Conservation (phyloP, 2,113 vertebrate species). For the Pseudorectes ferrugineus region DNA sequence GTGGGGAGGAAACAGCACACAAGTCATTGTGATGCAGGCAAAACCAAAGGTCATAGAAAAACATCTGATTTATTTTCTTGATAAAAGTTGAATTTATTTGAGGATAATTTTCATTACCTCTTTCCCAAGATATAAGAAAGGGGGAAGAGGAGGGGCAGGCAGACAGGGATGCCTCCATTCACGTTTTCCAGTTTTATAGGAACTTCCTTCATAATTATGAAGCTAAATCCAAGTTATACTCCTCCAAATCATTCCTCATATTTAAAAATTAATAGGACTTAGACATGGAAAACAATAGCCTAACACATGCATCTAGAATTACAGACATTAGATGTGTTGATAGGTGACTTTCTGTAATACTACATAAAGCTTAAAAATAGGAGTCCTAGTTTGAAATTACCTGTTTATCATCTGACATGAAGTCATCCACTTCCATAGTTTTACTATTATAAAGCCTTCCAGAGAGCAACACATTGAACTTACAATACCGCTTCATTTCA, state of each 20-base stretch:
- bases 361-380: background rate
- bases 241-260: background rate
- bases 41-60: background rate
- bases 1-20: background rate
- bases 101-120: background rate
- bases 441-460: conserved; percentile 75
- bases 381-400: conserved; percentile 49
- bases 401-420: conserved; percentile 83
- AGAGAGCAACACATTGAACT: conserved; percentile 72
- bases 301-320: background rate
- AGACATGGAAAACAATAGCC: background rate
- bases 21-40: background rate
- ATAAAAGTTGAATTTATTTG: background rate
- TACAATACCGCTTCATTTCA: conserved; percentile 68
- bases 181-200: background rate
- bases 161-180: background rate
- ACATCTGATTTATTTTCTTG: background rate
- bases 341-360: background rate
- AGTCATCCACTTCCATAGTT: conserved; percentile 79
- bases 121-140: background rate
- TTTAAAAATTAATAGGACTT: background rate
- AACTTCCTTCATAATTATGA: background rate
- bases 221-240: background rate
- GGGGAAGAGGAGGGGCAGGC: rapidly evolving
- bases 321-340: background rate